phyloP scores from a whole-genome alignment of 2,113 vertebrate genomes.

The Leptodactylus fuscus region DNA sequence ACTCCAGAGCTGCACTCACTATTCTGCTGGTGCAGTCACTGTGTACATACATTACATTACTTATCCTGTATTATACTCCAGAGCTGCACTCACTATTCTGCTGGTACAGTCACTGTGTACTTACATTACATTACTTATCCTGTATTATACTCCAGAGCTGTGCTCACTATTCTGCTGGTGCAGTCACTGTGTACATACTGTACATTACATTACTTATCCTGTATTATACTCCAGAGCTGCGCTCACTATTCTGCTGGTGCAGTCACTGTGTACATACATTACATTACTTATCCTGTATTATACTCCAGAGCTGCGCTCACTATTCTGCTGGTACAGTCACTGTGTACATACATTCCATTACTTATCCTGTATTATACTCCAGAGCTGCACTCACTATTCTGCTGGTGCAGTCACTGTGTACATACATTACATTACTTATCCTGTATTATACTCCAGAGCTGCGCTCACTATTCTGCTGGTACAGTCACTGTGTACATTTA shows the following conservation, averaged over 20 bases:
- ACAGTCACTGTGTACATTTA: background rate
- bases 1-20: background rate
- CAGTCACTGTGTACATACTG: background rate
- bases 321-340: background rate
- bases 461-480: background rate
- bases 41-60: background rate
- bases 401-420: background rate
- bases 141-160: background rate
- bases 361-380: background rate
- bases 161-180: background rate
- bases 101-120: background rate
- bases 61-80: background rate
- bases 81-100: conserved; percentile 5
- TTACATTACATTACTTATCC: background rate
- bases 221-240: background rate
- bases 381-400: conserved; percentile 6
- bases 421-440: background rate
- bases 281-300: background rate
- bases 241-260: background rate
- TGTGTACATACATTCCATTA: background rate
- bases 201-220: background rate
- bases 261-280: background rate
- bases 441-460: background rate
- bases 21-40: background rate
- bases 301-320: background rate